Conservation (phyloP, 2,888 invertebrate genomes). For the Orthosia gothica region DNA sequence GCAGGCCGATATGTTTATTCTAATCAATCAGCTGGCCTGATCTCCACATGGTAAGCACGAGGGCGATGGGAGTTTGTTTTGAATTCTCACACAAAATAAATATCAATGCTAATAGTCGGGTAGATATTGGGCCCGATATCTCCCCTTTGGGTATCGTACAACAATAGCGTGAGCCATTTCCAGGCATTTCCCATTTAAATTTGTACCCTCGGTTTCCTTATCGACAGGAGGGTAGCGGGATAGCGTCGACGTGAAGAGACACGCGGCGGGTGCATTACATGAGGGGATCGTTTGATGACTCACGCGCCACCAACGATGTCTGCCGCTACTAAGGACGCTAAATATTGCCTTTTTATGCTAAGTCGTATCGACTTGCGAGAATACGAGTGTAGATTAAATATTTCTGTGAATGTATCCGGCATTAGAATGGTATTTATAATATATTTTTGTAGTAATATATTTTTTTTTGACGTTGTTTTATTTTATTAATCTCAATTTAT, state of each 20-base stretch:
- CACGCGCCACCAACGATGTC: slow-evolving; percentile 65
- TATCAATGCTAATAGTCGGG: slow-evolving; percentile 84
- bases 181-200: slow-evolving; percentile 89
- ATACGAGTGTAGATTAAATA: slow-evolving; percentile 53
- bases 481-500: too few relatives aligned
- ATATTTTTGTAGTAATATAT: too few relatives aligned
- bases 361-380: slow-evolving; percentile 47
- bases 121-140: slow-evolving; percentile 84
- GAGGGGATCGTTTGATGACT: slow-evolving; percentile 74
- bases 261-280: slow-evolving; percentile 70
- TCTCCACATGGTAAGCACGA: slow-evolving; percentile 62
- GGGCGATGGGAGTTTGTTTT: slow-evolving; percentile 78
- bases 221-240: slow-evolving; percentile 79
- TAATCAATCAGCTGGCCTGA: slow-evolving; percentile 64
- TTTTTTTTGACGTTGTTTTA: too few relatives aligned
- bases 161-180: slow-evolving; percentile 90
- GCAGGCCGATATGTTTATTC: slow-evolving; percentile 56
- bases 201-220: slow-evolving; percentile 87
- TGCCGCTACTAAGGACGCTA: slow-evolving; percentile 48
- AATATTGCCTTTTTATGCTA: slow-evolving; percentile 66
- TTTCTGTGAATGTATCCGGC: slow-evolving; percentile 33
- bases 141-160: slow-evolving; percentile 84
- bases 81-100: slow-evolving; percentile 87
- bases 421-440: slow-evolving; percentile 35
- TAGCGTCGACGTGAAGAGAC: slow-evolving; percentile 69